Evolutionary conservation across 2,888 invertebrate genomes (phyloP).

Genomic region (Fragum sueziense): DNA sequence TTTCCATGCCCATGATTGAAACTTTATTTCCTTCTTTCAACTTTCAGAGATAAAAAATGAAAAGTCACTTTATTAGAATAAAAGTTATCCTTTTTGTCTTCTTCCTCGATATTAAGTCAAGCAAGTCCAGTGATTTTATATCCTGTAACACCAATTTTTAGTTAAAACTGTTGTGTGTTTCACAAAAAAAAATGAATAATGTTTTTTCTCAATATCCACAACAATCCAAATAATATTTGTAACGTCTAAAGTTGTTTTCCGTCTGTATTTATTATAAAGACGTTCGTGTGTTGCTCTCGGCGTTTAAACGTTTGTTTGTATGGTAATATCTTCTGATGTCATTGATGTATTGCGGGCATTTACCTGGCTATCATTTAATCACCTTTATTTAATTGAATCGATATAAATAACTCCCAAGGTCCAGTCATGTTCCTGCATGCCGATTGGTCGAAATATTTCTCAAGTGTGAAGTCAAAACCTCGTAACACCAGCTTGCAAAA

Average conservation of each 20-base stretch:
- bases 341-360: neutral
- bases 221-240: too few relatives aligned
- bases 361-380: neutral
- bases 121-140: neutral
- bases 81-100: neutral
- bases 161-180: too few relatives aligned
- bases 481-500: too few relatives aligned
- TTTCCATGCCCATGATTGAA: slow-evolving; percentile 59
- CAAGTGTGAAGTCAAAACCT: too few relatives aligned
- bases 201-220: too few relatives aligned
- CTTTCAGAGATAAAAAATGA: neutral
- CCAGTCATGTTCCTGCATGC: neutral
- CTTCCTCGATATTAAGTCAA: neutral
- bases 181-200: too few relatives aligned
- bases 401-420: neutral
- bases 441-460: neutral
- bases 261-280: too few relatives aligned
- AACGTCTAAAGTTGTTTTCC: too few relatives aligned
- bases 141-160: too few relatives aligned
- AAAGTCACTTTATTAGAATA: neutral
- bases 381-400: neutral
- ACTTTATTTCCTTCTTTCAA: neutral
- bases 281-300: too few relatives aligned
- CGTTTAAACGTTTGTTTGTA: too few relatives aligned
- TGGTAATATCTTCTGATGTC: neutral